Evolutionary conservation across 2,888 invertebrate species (phyloP), one percentile per base, ranked within the genome.

Genomic region (Cenopis cana): DNA sequence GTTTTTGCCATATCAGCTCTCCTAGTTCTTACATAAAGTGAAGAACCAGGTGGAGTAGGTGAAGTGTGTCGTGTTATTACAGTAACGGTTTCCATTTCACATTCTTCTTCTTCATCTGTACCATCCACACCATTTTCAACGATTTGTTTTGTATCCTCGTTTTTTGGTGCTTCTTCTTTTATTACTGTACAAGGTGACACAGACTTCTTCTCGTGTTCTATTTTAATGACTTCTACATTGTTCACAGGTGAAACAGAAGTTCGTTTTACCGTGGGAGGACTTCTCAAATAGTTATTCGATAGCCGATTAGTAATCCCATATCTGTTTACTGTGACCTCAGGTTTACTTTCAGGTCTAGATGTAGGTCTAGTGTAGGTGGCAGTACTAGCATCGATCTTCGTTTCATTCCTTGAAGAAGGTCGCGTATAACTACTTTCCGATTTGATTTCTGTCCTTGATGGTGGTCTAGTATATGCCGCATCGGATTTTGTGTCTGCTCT

Each of bases 31-130:
- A 95, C 89, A 75, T 95, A 95, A 41, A 91, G 89, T 0, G 95
- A 93, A 0, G 95, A 94, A 0, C 95, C 95, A 0, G 96, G 95
- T 4, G 96, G 95, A 0, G 96, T 96, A 0, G 97, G 97, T 18
- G 97, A 97, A 0, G 97, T 97, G 36, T 96, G 96, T 72, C 97
- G 93, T 0, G 96, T 96, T 3, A 96, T 93, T 64, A 97, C 95
- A 5, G 94, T 93, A 3, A 97, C 85, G 4, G 95, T 90, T 82
- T 91, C 91, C 76, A 82, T 84, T 66, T 87, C 88, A 78, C 84
- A 79, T 36, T 78, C 78, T 68, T 86, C 83, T 68, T 84, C 81
- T 66, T 78, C 73, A 56, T 80, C 76, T 57, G 66, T 77, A 55
- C 79, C 75, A 60, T 55, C 71, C 33, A 78, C 76, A 72, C 81